Evolutionary conservation across 2,113 vertebrate genomes (phyloP).

Genomic region (Brienomyrus longianalis): DNA sequence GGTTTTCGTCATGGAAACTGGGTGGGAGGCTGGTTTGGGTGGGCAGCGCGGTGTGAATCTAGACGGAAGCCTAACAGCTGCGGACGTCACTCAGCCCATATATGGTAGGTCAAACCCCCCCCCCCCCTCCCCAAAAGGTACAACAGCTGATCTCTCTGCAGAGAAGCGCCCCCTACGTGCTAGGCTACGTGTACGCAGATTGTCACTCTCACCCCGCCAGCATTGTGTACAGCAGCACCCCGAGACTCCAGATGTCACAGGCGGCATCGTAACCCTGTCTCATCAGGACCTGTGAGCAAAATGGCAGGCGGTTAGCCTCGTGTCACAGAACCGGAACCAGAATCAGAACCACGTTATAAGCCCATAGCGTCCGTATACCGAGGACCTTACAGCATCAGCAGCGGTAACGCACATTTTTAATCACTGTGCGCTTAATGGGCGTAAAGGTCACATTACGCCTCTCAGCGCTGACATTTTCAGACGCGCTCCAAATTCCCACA

Average conservation of each 20-base stretch:
- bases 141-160: neutral
- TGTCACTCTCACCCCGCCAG: constrained; percentile 57
- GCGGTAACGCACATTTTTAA: neutral
- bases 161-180: neutral
- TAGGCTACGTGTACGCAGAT: neutral
- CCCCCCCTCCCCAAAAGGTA: neutral
- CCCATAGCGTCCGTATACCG: neutral
- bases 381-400: neutral
- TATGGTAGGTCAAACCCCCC: neutral
- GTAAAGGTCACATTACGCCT: neutral
- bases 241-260: constrained; percentile 71
- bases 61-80: neutral
- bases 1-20: neutral
- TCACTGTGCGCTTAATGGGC: neutral
- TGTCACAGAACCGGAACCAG: neutral
- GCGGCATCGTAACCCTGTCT: constrained; percentile 68
- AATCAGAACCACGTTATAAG: too few relatives aligned
- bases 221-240: constrained; percentile 68
- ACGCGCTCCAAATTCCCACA: neutral
- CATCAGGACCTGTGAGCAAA: constrained; percentile 61
- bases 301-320: neutral
- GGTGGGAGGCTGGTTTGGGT: neutral
- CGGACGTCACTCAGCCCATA: neutral
- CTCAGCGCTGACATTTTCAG: neutral
- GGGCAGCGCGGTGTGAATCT: neutral